These are phyloP conservation scores for Papilio gigon DNA, from an alignment of 2,888 invertebrate species.

Conservation along the genomic window DNA sequence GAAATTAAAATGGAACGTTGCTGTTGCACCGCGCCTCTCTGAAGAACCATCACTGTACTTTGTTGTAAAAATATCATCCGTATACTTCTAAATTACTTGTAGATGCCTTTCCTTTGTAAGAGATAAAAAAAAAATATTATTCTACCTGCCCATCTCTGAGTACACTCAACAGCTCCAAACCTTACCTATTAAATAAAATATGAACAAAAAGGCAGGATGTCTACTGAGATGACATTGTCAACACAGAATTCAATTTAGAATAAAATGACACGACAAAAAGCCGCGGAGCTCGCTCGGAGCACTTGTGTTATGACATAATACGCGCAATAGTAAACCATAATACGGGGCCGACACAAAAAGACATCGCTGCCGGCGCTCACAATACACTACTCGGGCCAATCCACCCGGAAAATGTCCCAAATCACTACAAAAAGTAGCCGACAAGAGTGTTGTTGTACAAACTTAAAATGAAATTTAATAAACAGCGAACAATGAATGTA, in stretches of 20 bases:
- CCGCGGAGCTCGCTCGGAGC: slow-evolving; percentile 67
- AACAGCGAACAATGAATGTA: slow-evolving; percentile 74
- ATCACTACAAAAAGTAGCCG: slow-evolving; percentile 75
- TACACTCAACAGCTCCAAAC: slow-evolving; percentile 16
- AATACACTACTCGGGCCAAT: slow-evolving; percentile 75
- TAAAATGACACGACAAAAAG: slow-evolving; percentile 70
- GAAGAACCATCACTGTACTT: not conserved
- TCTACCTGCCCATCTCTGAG: slow-evolving; percentile 25
- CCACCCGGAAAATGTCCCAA: slow-evolving; percentile 82
- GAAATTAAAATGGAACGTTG: slow-evolving; percentile 18
- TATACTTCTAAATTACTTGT: not conserved
- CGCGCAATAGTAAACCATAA: slow-evolving; percentile 79
- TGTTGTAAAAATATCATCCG: not conserved
- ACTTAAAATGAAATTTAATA: slow-evolving; percentile 83
- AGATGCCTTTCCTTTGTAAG: not conserved
- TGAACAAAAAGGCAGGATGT: slow-evolving; percentile 74
- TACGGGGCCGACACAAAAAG: slow-evolving; percentile 72
- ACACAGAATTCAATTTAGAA: slow-evolving; percentile 76
- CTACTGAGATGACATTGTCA: slow-evolving; percentile 75
- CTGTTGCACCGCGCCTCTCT: not conserved
- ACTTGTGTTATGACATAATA: slow-evolving; percentile 81
- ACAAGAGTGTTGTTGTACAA: slow-evolving; percentile 82
- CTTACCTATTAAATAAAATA: slow-evolving; percentile 41
- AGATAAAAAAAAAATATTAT: slow-evolving; percentile 18
- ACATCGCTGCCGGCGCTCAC: slow-evolving; percentile 68